phyloP scores from a whole-genome alignment of 2,797 vertebrate species.

The Cynodonichthys magdalenae region DNA sequence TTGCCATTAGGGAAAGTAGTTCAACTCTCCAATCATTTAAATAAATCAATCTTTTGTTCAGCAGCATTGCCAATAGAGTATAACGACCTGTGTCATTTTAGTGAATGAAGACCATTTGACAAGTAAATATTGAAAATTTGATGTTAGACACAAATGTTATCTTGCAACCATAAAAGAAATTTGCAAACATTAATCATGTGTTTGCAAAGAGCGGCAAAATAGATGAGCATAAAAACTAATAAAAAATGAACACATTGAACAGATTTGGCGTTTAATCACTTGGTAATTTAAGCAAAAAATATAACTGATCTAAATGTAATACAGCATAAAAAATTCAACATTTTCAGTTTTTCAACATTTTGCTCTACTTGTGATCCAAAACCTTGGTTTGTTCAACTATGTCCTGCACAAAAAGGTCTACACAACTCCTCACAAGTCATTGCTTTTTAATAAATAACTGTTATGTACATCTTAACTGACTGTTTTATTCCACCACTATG shows the following conservation, averaged over 20 bases:
- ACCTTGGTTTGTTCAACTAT: neutral
- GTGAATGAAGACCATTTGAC: slow-evolving; percentile 14
- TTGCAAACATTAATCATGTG: slow-evolving; percentile 1
- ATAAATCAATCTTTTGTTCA: slow-evolving; percentile 35
- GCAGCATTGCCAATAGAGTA: slow-evolving; percentile 17
- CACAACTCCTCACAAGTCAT: too few species aligned
- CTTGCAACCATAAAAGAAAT: neutral
- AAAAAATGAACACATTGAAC: neutral
- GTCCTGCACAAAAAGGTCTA: neutral
- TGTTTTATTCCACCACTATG: neutral
- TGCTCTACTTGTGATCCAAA: neutral
- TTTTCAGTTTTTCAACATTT: too few species aligned
- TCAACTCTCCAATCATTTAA: slow-evolving; percentile 46
- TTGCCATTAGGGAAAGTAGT: slow-evolving; percentile 39
- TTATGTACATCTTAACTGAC: too few species aligned
- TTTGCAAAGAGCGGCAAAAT: neutral
- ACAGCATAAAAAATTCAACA: too few species aligned
- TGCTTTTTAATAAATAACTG: too few species aligned
- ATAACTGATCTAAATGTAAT: too few species aligned
- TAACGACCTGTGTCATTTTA: slow-evolving; percentile 20
- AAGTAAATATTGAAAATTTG: slow-evolving; percentile 3
- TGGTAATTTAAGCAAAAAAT: too few species aligned
- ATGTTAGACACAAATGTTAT: neutral
- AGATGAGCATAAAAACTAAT: neutral
- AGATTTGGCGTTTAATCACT: neutral